phyloP scores from a whole-genome alignment of 1,140 invertebrate species.

The Nomia melanderi region DNA sequence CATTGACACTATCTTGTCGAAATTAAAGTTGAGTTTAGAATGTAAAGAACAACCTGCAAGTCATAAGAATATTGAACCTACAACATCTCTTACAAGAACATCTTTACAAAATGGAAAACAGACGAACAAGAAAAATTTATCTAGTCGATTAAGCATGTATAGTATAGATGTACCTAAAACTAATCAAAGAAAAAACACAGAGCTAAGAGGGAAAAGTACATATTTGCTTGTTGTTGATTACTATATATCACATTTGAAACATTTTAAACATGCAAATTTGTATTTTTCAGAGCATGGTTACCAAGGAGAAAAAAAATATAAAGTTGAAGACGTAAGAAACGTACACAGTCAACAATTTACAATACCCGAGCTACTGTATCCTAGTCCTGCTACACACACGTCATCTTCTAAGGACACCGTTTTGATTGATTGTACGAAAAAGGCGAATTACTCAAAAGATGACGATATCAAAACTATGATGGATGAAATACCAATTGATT shows the following conservation, averaged over 20 bases:
- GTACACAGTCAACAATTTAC: slow-evolving; percentile 42
- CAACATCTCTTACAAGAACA: slow-evolving; percentile 54
- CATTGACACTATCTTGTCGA: slow-evolving; percentile 72
- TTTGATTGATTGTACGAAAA: slow-evolving; percentile 43
- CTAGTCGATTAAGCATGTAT: slow-evolving; percentile 72
- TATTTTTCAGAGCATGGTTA: slow-evolving; percentile 50
- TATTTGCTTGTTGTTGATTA: slow-evolving; percentile 5
- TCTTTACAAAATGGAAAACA: slow-evolving; percentile 61
- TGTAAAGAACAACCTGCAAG: slow-evolving; percentile 63
- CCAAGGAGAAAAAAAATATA: slow-evolving; percentile 55
- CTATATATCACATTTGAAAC: slow-evolving; percentile 11
- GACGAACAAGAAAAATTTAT: slow-evolving; percentile 43
- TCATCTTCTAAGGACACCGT: slow-evolving; percentile 49
- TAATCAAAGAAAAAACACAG: slow-evolving; percentile 61
- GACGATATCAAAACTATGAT: slow-evolving; percentile 79
- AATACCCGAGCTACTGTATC: slow-evolving; percentile 58
- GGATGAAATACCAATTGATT: slow-evolving; percentile 72
- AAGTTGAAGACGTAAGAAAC: slow-evolving; percentile 23
- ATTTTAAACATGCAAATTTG: slow-evolving; percentile 4
- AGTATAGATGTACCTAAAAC: slow-evolving; percentile 64
- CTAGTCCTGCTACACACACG: slow-evolving; percentile 51
- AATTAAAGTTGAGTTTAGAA: slow-evolving; percentile 68
- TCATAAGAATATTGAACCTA: slow-evolving; percentile 52
- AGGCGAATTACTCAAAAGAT: slow-evolving; percentile 67
- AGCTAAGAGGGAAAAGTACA: slow-evolving; percentile 53